phyloP scores from a whole-genome alignment of 1,140 invertebrate species.

The Dendroctonus ponderosae region DNA sequence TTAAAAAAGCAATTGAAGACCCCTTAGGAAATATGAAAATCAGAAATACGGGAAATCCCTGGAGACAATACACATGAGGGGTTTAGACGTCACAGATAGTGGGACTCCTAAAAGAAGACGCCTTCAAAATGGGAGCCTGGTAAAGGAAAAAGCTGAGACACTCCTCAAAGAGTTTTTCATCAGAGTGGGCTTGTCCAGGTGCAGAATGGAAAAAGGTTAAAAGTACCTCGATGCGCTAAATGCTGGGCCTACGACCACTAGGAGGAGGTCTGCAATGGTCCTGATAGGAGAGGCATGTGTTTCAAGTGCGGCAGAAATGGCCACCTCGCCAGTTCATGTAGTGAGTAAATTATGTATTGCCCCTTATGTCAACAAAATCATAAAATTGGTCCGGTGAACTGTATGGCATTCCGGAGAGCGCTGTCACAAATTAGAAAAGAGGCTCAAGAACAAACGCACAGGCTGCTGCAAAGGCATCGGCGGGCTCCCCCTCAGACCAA shows the following conservation, averaged over 20 bases:
- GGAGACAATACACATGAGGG: slow-evolving; percentile 1
- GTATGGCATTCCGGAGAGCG: no score
- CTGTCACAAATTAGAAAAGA: no score
- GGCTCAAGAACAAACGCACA: no score
- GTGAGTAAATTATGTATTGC: no score
- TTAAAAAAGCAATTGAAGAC: not conserved
- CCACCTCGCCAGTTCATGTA: not conserved
- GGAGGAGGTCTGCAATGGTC: slow-evolving; percentile 14
- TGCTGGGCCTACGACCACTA: slow-evolving; percentile 18
- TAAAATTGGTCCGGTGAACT: no score
- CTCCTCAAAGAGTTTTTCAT: slow-evolving; percentile 1
- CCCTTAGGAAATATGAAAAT: not conserved
- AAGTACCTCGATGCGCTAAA: slow-evolving; percentile 14
- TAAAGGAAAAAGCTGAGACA: not conserved
- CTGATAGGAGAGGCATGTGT: slow-evolving; percentile 19
- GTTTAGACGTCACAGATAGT: not conserved
- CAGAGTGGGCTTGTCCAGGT: slow-evolving; percentile 16
- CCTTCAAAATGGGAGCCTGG: not conserved
- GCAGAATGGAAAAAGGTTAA: slow-evolving; percentile 16
- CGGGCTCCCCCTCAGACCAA: no score
- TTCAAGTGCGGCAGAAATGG: slow-evolving; percentile 11
- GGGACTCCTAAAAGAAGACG: not conserved
- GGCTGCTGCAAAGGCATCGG: no score
- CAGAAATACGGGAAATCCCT: not conserved
- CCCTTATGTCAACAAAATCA: no score